These are phyloP conservation scores for Diaphora mendica DNA, from an alignment of 2,888 invertebrate species.

Conservation along the genomic window DNA sequence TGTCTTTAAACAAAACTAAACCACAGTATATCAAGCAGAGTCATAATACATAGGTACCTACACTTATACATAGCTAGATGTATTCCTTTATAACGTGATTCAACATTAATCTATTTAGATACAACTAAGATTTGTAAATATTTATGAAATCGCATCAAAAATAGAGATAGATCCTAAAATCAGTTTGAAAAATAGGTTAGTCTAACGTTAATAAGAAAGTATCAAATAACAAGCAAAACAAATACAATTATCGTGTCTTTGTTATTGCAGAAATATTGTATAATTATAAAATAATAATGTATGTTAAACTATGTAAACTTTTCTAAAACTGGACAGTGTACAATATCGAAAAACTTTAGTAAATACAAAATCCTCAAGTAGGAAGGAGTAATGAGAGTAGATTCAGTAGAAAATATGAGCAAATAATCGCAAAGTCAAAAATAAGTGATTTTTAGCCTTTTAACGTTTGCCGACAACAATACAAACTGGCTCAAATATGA, in stretches of 20 bases:
- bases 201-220: constrained; percentile 40
- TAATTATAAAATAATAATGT: constrained; percentile 27
- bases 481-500: constrained; percentile 3
- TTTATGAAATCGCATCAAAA: constrained; percentile 48
- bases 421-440: constrained; percentile 16
- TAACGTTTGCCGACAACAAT: constrained; percentile 3
- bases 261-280: constrained; percentile 24
- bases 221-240: constrained; percentile 21
- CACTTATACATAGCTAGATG: constrained; percentile 56
- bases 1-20: not conserved
- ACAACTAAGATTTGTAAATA: constrained; percentile 43
- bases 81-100: constrained; percentile 32
- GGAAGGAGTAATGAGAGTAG: constrained; percentile 60
- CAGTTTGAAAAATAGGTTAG: constrained; percentile 42
- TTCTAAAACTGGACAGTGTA: constrained; percentile 54
- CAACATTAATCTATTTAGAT: constrained; percentile 41
- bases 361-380: constrained; percentile 51
- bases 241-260: constrained; percentile 22
- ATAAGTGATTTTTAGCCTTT: not conserved
- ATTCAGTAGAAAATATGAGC: constrained; percentile 56
- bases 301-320: constrained; percentile 42
- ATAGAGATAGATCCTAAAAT: constrained; percentile 46
- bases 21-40: constrained; percentile 52
- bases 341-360: constrained; percentile 50
- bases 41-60: constrained; percentile 45